Base-by-base conservation (phyloP, 2,888 invertebrate genomes). In the Pegoplata infirma region DNA sequence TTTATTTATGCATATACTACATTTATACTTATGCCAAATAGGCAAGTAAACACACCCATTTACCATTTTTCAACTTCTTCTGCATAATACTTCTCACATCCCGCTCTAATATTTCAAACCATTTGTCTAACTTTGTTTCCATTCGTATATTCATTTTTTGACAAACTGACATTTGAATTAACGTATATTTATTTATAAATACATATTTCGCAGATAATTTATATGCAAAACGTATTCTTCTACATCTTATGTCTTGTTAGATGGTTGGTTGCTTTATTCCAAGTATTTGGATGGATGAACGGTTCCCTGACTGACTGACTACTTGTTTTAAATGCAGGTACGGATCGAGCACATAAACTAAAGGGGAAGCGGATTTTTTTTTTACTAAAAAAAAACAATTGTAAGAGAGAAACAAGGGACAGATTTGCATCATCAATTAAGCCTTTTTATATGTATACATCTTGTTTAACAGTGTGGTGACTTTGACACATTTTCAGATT, bases 141-240 rank as follows among this genome's bases (percentile, higher is more conserved):
- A 58, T 61, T 28, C 23, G 25, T 73, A 56, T 23, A 44, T 72
- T 21, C 7, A 56, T 55, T 63, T 67, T 74, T 69, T 73, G 68
- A 71, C 76, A 76, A 73, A 69, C 76, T 59, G 66, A 56, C 55
- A 56, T 68, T 53, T 59, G 63, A 51, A 55, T 63, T 64, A 71
- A 71, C 63, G 58, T 55, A 56, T 32, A 71, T 64, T 32, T 61
- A 63, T 74, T 58, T 74, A 58, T 79, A 75, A 75, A 75, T 72
- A 72, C 44, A 67, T 77, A 79, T 80, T 80, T 80, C 61, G 47
- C 53, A 76, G 61, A 80, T 82, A 82, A 82, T 82, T 82, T 82
- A 81, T 81, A 82, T 81, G 81, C 80, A 72, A 80, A 76, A 81
- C 68, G 55, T 76, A 61, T 69, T 69, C n/a, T n/a, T n/a, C 69